A percentile compares a stretch with the other conserved stretches of the same genome.
phyloP scores from a whole-genome alignment of 2,888 invertebrate genomes.

The Halocaridina rubra region DNA sequence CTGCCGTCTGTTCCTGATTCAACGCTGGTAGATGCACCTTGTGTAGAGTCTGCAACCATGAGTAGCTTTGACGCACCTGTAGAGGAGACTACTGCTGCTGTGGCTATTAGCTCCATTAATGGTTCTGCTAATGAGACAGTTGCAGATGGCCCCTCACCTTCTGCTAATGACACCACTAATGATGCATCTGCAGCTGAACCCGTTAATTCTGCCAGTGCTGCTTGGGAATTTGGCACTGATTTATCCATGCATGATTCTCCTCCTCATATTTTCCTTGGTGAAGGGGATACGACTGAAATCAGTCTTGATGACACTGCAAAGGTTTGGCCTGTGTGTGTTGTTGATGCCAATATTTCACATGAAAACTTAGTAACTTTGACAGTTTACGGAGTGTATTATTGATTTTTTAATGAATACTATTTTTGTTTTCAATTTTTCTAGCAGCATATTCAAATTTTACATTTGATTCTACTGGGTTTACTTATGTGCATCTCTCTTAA shows the following conservation, averaged over 20 bases:
- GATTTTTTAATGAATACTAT: too few relatives aligned
- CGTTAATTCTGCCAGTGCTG: not conserved
- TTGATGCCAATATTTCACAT: too few relatives aligned
- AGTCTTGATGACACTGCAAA: constrained; percentile 41
- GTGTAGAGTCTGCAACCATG: constrained; percentile 11
- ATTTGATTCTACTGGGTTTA: too few relatives aligned
- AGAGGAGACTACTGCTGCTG: constrained; percentile 10
- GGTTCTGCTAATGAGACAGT: not conserved
- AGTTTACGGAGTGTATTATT: too few relatives aligned
- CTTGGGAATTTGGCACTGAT: constrained; percentile 3
- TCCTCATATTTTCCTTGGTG: constrained; percentile 39
- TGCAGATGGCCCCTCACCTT: not conserved
- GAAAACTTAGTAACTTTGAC: too few relatives aligned
- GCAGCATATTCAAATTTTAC: too few relatives aligned
- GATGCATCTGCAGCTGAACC: not conserved
- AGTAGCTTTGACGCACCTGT: constrained; percentile 18
- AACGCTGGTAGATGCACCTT: constrained; percentile 37
- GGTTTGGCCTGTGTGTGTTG: too few relatives aligned
- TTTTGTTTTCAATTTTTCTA: too few relatives aligned
- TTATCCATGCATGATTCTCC: constrained; percentile 25
- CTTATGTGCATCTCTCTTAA: too few relatives aligned
- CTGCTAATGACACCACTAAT: not conserved
- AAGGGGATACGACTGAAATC: constrained; percentile 47
- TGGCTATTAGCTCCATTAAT: not conserved
- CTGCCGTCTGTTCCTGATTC: constrained; percentile 14